Evolutionary conservation across 2,113 vertebrate species (phyloP).

Genomic region (Perognathus longimembris): DNA sequence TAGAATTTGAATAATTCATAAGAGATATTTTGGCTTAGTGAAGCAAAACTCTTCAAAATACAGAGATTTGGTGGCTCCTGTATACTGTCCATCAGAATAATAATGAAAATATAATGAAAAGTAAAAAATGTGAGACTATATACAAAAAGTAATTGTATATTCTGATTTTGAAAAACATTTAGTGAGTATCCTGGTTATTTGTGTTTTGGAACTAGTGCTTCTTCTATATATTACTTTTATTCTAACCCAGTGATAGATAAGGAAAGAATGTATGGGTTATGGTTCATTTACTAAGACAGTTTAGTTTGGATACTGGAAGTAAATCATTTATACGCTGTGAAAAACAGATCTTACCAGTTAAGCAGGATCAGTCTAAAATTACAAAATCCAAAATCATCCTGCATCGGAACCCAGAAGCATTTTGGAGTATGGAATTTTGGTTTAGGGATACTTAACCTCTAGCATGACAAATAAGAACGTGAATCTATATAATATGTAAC

Average conservation of each 20-base stretch:
- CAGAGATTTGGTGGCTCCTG: background rate
- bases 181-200: constrained; percentile 35
- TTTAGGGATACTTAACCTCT: too few species aligned
- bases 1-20: constrained; percentile 50
- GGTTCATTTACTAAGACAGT: constrained; percentile 42
- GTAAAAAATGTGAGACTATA: constrained; percentile 51
- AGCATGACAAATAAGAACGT: too few species aligned
- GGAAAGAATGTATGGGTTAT: constrained; percentile 20
- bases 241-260: constrained; percentile 39
- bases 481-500: too few species aligned
- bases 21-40: constrained; percentile 10
- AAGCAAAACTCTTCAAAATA: constrained; percentile 21
- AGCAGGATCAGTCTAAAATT: background rate
- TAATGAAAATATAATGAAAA: constrained; percentile 36
- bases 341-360: background rate
- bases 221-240: background rate
- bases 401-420: background rate
- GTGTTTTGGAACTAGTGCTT: constrained; percentile 41
- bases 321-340: constrained; percentile 29
- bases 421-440: background rate
- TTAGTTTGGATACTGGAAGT: constrained; percentile 43
- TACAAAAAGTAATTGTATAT: constrained; percentile 36
- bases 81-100: constrained; percentile 36
- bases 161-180: constrained; percentile 57
- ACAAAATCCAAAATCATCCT: background rate